phyloP scores from a whole-genome alignment of 2,888 invertebrate species.

The Limnephilus marmoratus region DNA sequence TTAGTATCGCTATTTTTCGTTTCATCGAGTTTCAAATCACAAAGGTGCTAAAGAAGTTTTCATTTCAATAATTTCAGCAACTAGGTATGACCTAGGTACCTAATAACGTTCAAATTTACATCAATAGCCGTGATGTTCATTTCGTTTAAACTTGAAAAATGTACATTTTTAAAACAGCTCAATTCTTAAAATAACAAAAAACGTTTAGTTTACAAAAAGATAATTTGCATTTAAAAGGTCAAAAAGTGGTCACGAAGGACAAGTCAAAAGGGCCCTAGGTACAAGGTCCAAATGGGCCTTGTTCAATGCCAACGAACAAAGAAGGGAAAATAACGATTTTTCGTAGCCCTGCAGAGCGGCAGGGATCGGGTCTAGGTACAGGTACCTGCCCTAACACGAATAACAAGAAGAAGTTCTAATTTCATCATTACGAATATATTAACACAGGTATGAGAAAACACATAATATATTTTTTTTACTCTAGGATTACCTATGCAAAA shows the following conservation, averaged over 20 bases:
- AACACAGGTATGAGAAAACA: background rate
- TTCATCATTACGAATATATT: background rate
- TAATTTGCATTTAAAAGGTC: background rate
- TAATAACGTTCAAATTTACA: background rate
- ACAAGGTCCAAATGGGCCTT: background rate
- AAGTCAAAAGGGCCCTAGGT: background rate
- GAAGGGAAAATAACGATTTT: background rate
- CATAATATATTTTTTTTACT: background rate
- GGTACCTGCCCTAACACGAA: background rate
- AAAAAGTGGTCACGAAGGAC: background rate
- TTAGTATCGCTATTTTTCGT: no score
- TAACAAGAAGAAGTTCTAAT: background rate
- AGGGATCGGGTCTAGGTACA: background rate
- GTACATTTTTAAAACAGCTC: background rate
- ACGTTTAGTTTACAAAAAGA: background rate
- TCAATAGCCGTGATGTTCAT: no score
- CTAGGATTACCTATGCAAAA: background rate
- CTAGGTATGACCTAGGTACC: background rate
- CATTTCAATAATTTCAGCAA: background rate
- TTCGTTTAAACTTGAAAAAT: no score
- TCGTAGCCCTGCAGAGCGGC: background rate
- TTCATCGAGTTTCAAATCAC: no score
- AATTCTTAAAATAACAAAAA: background rate
- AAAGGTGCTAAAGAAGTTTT: no score
- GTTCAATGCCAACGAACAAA: background rate